A percentile compares a stretch with the other conserved stretches of the same genome.
These are phyloP conservation scores for Tychaedon coryphoeus DNA, from an alignment of 2,113 vertebrate genomes.

Conservation along the genomic window DNA sequence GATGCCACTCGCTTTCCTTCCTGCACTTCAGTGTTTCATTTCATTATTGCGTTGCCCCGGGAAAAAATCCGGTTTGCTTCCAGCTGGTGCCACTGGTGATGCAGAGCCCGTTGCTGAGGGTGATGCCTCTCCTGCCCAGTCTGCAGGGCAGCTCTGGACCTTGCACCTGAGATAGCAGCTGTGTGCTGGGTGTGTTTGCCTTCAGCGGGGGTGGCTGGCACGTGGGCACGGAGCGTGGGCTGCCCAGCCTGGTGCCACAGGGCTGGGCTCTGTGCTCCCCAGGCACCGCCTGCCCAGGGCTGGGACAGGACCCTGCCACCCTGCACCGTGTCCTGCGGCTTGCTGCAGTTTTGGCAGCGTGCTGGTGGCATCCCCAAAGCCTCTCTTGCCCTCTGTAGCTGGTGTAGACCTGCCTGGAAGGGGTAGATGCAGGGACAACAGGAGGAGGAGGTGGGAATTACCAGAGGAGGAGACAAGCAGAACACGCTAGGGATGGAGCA, in stretches of 20 bases:
- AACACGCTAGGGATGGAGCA: not conserved
- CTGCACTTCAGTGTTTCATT: not conserved
- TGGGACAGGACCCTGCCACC: not conserved
- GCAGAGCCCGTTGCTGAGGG: not conserved
- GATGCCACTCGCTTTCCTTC: not conserved
- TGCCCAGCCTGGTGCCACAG: not conserved
- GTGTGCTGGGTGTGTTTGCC: not conserved
- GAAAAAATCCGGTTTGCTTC: not conserved
- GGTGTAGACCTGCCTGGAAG: not conserved
- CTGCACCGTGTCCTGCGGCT: rapidly evolving
- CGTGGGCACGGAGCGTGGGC: rapidly evolving
- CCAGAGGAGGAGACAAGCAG: not conserved
- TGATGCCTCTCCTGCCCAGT: not conserved
- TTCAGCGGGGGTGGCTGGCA: rapidly evolving
- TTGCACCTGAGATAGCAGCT: not conserved
- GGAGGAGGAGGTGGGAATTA: not conserved
- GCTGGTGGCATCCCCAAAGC: not conserved
- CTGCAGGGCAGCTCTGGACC: not conserved
- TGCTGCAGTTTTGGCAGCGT: rapidly evolving
- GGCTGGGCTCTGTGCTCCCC: not conserved
- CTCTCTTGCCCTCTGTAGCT: not conserved
- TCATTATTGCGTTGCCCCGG: not conserved
- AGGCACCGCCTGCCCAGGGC: not conserved
- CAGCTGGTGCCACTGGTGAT: not conserved
- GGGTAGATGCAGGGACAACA: not conserved